Percentiles rank a stretch among this genome's conserved stretches.
These are phyloP conservation scores for Bubo scandiacus DNA, from an alignment of 2,113 vertebrate genomes.

Conservation along the genomic window DNA sequence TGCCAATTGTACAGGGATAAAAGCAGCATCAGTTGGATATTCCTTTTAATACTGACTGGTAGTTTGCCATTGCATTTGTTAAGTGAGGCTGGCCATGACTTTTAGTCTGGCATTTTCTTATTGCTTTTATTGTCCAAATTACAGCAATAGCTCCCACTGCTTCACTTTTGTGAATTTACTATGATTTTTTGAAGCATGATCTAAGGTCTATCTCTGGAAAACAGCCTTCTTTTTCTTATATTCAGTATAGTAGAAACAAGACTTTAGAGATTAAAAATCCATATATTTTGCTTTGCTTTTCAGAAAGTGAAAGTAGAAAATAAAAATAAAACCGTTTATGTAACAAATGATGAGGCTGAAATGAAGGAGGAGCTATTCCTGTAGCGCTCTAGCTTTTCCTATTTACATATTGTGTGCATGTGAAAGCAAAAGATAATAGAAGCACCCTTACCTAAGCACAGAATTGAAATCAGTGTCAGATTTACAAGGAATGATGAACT, in stretches of 20 bases:
- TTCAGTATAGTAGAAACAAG: not conserved
- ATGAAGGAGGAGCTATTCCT: not conserved
- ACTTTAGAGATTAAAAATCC: not conserved
- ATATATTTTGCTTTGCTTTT: not conserved
- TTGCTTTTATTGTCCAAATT: not conserved
- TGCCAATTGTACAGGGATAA: not conserved
- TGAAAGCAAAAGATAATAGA: not conserved
- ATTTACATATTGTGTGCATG: not conserved
- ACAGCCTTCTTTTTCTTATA: not conserved
- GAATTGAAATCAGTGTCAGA: not conserved
- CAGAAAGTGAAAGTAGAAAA: not conserved
- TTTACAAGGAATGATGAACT: not conserved
- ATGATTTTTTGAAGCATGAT: not conserved
- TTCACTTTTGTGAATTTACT: not conserved
- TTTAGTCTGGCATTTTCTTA: not conserved
- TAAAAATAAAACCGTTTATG: conserved; percentile 10
- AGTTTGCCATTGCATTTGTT: not conserved
- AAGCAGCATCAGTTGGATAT: not conserved
- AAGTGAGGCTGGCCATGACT: not conserved
- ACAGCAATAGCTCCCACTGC: not conserved
- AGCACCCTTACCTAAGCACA: not conserved
- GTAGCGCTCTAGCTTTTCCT: not conserved
- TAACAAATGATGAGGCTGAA: not conserved
- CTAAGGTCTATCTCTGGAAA: not conserved
- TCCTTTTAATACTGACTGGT: not conserved